These are phyloP conservation scores for Himalopsyche kuldschensis DNA, from an alignment of 2,888 invertebrate species.

Conservation along the genomic window DNA sequence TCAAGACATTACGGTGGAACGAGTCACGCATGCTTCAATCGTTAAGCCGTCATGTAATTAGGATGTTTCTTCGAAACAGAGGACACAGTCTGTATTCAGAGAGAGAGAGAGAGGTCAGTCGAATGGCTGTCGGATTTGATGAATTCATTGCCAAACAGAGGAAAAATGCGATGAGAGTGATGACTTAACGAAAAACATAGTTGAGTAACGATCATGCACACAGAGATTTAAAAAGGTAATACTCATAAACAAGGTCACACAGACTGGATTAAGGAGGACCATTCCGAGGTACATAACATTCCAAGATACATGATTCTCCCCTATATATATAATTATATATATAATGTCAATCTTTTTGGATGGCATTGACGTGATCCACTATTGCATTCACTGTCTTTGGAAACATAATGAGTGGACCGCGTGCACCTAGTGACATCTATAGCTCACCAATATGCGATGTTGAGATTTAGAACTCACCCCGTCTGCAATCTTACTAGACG, in stretches of 20 bases:
- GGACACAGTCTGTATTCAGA: background rate
- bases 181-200: constrained; percentile 15
- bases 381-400: constrained; percentile 29
- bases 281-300: constrained; percentile 65
- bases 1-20: constrained; percentile 25
- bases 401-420: constrained; percentile 32
- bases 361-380: constrained; percentile 33
- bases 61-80: background rate
- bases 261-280: constrained; percentile 58
- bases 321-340: constrained; percentile 43
- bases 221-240: constrained; percentile 9
- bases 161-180: constrained; percentile 15
- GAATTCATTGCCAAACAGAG: constrained; percentile 6
- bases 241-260: constrained; percentile 45
- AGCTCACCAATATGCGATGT: constrained; percentile 50
- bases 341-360: constrained; percentile 1
- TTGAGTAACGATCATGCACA: constrained; percentile 36
- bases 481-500: constrained; percentile 13
- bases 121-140: background rate
- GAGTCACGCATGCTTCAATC: constrained; percentile 32
- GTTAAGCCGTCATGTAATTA: constrained; percentile 7
- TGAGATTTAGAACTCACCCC: constrained; percentile 63
- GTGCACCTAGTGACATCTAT: constrained; percentile 35
- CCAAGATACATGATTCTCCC: constrained; percentile 64
- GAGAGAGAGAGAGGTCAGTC: background rate